Percentiles rank a stretch among this genome's conserved stretches.
Evolutionary conservation across 2,113 vertebrate genomes (phyloP).

Genomic region (Tiliqua scincoides): DNA sequence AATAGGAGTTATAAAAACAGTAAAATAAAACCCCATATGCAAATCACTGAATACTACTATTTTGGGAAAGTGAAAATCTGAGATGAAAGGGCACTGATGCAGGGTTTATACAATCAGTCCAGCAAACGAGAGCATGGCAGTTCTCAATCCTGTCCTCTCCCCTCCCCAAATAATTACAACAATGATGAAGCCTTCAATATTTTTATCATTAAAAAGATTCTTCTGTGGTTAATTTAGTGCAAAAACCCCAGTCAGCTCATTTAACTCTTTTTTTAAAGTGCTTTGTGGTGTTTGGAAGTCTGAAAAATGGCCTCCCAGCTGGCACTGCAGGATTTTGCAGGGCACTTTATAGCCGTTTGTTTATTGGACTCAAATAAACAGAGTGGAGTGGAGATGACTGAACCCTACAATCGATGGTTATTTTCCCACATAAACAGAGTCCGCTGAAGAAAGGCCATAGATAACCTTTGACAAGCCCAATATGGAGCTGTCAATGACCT

Average conservation of each 20-base stretch:
- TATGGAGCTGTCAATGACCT: background rate
- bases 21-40: background rate
- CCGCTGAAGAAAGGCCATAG: slow-evolving; percentile 13
- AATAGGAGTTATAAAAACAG: slow-evolving; percentile 34
- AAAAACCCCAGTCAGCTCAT: slow-evolving; percentile 41
- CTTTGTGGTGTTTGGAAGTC: slow-evolving; percentile 52
- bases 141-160: too few species aligned
- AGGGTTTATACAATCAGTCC: background rate
- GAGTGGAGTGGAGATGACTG: slow-evolving; percentile 30
- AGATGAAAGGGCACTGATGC: background rate
- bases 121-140: too few species aligned
- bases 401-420: slow-evolving; percentile 56
- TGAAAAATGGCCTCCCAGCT: slow-evolving; percentile 48
- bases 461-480: slow-evolving; percentile 30
- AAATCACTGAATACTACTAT: background rate
- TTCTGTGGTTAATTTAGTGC: background rate
- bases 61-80: slow-evolving; percentile 13
- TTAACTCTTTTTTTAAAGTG: slow-evolving; percentile 46
- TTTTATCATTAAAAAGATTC: slow-evolving; percentile 34
- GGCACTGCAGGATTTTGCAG: slow-evolving; percentile 34
- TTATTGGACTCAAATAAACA: slow-evolving; percentile 52
- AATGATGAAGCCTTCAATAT: background rate
- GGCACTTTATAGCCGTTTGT: slow-evolving; percentile 39
- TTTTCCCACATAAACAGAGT: slow-evolving; percentile 42
- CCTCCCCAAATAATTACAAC: background rate